Evolutionary conservation across 2,113 vertebrate genomes (phyloP).

Genomic region (Dinomys branickii): DNA sequence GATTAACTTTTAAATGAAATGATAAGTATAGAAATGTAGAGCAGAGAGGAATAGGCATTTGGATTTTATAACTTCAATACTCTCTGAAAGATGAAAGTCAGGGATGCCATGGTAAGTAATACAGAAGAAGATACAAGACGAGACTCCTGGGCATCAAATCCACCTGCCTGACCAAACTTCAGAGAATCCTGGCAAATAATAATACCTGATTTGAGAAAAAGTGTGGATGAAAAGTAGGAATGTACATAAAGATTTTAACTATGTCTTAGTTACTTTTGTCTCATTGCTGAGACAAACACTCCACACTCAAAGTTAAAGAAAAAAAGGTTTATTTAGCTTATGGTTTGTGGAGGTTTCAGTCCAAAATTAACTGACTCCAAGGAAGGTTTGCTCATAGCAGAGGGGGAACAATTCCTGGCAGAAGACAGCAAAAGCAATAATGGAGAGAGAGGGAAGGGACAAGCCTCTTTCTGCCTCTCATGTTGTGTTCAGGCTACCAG

Average conservation of each 20-base stretch:
- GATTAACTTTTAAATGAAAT: neutral
- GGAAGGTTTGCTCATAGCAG: too few species aligned
- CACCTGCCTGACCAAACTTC: neutral
- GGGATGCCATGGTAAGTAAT: neutral
- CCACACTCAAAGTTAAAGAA: too few species aligned
- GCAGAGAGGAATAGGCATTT: neutral
- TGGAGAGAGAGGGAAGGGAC: too few species aligned
- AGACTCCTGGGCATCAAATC: neutral
- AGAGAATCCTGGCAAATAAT: neutral
- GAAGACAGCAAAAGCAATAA: too few species aligned
- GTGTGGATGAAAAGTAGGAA: neutral
- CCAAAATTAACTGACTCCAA: too few species aligned
- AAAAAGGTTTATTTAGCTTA: too few species aligned
- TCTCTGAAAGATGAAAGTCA: neutral
- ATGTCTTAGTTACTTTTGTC: too few species aligned
- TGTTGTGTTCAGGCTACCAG: too few species aligned
- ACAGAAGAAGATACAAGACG: neutral
- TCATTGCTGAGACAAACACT: too few species aligned
- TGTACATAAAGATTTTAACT: neutral
- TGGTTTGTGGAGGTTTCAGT: too few species aligned
- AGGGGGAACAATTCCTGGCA: too few species aligned
- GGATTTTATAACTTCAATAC: neutral
- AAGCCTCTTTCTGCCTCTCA: too few species aligned
- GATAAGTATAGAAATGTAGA: neutral
- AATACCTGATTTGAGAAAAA: neutral